Evolutionary conservation across 2,113 vertebrate genomes (phyloP), one percentile per base, ranked within the genome.

Genomic region (Myiagra hebetior): DNA sequence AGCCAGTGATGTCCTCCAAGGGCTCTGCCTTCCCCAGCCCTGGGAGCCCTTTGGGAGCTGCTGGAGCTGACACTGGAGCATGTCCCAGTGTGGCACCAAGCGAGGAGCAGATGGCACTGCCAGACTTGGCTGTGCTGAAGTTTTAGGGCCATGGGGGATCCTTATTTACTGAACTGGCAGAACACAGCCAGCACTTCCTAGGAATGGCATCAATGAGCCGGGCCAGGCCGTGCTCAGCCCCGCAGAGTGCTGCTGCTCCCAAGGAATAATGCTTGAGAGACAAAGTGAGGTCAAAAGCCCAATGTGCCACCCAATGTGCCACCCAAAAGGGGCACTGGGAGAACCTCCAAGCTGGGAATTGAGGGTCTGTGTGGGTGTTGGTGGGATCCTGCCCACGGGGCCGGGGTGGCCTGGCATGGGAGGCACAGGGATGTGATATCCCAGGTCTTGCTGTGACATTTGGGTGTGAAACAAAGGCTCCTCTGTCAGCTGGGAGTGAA

Each of bases 381-480:
- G 46, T 37, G 52, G 47, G 46, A 52, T 52, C 31, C 46, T 81
- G 16, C 50, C 46, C 4, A 10, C 7, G 11, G 24, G 44, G 35
- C 57, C 0, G 1, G 0, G 9, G 75, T 57, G 68, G 37, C 46
- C 11, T 0, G 0, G 14, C 0, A 0, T n/a, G 76, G 30, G 46
- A 83, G 49, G 50, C 2, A 1, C 42, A 37, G 59, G n/a, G 44
- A 13, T 47, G 49, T 35, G 74, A 85, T 35, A 50, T 8, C 33
- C 33, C 4, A 0, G 42, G 64, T 23, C 69, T 28, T 15, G 0
- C 46, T 28, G n/a, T 46, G 44, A 49, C 7, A 0, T 47, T 79
- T 81, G 28, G 83, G 28, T 14, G 15, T 53, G 42, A 69, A 79
- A 60, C 78, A 69, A 60, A 90, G 46, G 50, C 19, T 72, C 13